Percentiles rank a stretch among this genome's conserved stretches.
phyloP scores from a whole-genome alignment of 92 coral and sea anemone species.

The Zoanthus gigantus region DNA sequence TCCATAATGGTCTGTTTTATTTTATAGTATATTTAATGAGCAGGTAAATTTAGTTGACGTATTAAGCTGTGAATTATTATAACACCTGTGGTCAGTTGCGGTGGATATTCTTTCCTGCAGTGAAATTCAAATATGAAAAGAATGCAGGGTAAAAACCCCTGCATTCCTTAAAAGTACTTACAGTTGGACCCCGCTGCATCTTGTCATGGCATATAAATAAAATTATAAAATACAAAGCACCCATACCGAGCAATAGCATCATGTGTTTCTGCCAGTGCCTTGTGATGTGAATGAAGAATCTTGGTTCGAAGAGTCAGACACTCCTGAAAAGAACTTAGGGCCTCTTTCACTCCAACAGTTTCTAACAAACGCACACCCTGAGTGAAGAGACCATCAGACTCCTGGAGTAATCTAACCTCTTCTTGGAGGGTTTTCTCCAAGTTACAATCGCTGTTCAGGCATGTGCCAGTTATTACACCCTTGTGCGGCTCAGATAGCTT shows the following conservation, averaged over 20 bases:
- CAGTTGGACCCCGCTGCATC: too few relatives aligned
- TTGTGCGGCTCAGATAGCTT: conserved; percentile 63
- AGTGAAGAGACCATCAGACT: conserved; percentile 81
- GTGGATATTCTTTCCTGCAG: too few relatives aligned
- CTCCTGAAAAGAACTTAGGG: conserved; percentile 81
- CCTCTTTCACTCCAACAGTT: conserved; percentile 82
- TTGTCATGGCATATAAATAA: not conserved
- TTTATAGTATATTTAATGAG: too few relatives aligned
- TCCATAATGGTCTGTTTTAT: too few relatives aligned
- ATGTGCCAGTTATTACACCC: conserved; percentile 58
- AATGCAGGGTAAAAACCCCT: too few relatives aligned
- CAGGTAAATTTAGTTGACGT: too few relatives aligned
- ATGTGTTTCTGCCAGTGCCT: conserved; percentile 96
- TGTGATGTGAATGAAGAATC: conserved; percentile 84
- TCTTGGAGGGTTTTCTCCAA: conserved; percentile 71
- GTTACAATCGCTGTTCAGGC: conserved; percentile 83
- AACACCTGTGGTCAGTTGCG: not conserved
- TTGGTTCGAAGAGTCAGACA: conserved; percentile 82
- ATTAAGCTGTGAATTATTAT: not conserved
- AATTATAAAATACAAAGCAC: not conserved
- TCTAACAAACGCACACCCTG: conserved; percentile 81
- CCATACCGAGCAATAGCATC: conserved; percentile 94
- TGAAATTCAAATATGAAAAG: too few relatives aligned
- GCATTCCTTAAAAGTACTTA: too few relatives aligned
- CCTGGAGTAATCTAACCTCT: conserved; percentile 76